Conservation (phyloP, 2,113 vertebrate genomes). For the Merops nubicus region DNA sequence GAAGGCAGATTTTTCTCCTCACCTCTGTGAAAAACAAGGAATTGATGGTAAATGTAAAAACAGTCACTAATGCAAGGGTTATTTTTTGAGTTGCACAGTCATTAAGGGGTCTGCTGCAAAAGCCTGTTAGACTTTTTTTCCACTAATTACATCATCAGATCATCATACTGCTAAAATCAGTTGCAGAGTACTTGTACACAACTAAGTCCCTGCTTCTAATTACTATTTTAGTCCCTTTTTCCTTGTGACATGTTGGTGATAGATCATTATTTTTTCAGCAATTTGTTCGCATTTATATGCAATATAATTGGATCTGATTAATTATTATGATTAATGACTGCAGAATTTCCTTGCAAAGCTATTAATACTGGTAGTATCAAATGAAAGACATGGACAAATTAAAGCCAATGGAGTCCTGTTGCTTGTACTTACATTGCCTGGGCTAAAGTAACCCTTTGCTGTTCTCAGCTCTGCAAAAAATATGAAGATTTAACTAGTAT, state of each 20-base stretch:
- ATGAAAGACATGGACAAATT: slow-evolving; percentile 89
- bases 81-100: slow-evolving; percentile 69
- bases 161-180: slow-evolving; percentile 86
- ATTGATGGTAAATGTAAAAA: background rate
- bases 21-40: background rate
- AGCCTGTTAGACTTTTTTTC: slow-evolving; percentile 82
- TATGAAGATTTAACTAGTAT: background rate
- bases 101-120: slow-evolving; percentile 83
- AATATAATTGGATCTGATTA: slow-evolving; percentile 99
- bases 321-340: slow-evolving; percentile 99
- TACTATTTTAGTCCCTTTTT: slow-evolving; percentile 96
- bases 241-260: slow-evolving; percentile 95
- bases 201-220: slow-evolving; percentile 95
- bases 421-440: slow-evolving; percentile 67
- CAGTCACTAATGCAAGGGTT: slow-evolving; percentile 3
- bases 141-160: slow-evolving; percentile 95
- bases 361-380: slow-evolving; percentile 92
- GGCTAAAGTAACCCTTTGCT: slow-evolving; percentile 79
- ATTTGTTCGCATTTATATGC: slow-evolving; percentile 99
- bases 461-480: slow-evolving; percentile 51
- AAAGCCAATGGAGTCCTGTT: slow-evolving; percentile 83
- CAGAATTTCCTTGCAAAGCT: slow-evolving; percentile 88
- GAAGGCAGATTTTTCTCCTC: background rate
- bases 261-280: slow-evolving; percentile 99
- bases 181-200: slow-evolving; percentile 82